Conservation (phyloP, 2,797 vertebrate genomes). For the Propithecus perrieri region DNA sequence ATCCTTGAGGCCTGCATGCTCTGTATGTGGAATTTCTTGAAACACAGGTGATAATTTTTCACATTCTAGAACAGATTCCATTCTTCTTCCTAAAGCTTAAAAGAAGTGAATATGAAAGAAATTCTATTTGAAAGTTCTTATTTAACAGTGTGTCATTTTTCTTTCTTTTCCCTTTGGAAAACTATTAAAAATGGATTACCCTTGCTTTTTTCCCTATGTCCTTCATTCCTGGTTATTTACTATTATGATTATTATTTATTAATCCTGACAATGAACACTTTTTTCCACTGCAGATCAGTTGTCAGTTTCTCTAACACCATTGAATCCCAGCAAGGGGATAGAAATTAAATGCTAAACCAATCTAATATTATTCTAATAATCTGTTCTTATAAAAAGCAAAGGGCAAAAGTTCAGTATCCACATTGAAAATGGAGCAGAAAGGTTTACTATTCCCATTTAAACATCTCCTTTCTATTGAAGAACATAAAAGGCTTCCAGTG, state of each 20-base stretch:
- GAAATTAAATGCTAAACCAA: not conserved
- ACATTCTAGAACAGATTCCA: not conserved
- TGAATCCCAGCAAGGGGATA: not conserved
- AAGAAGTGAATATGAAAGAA: not conserved
- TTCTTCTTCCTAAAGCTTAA: not conserved
- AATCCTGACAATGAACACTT: not conserved
- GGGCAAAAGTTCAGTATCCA: not conserved
- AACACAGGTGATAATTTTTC: not conserved
- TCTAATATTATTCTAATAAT: not conserved
- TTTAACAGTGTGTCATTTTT: not conserved
- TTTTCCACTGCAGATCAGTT: not conserved
- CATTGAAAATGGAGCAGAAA: not conserved
- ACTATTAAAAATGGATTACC: not conserved
- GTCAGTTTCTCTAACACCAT: not conserved
- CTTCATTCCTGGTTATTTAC: not conserved
- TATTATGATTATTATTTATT: not conserved
- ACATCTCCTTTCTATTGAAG: not conserved
- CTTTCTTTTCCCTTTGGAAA: not conserved
- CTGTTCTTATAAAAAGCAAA: not conserved
- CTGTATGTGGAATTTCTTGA: not conserved
- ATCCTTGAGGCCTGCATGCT: not conserved
- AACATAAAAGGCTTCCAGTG: not conserved
- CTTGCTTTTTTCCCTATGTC: not conserved
- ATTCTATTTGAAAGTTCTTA: not conserved
- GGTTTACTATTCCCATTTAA: not conserved